Evolutionary conservation across 2,113 vertebrate species (phyloP).

Genomic region (Lamprologus speciosus): DNA sequence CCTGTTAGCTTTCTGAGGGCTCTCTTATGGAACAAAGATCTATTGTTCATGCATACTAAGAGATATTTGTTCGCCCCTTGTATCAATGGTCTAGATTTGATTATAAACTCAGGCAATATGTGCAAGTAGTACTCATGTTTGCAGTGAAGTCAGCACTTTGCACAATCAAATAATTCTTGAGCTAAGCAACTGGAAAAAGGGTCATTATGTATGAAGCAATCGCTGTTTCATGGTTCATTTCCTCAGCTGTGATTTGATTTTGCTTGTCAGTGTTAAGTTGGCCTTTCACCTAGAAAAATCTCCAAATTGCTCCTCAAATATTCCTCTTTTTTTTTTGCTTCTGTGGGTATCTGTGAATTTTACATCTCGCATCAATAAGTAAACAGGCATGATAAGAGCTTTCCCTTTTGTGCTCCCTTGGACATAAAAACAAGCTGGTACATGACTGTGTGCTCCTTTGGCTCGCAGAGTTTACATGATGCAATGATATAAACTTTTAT

Average conservation of each 20-base stretch:
- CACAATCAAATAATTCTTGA: constrained; percentile 70
- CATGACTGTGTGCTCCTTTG: not conserved
- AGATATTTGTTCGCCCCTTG: constrained; percentile 70
- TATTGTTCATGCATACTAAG: constrained; percentile 66
- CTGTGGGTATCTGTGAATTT: not conserved
- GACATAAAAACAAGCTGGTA: constrained; percentile 1
- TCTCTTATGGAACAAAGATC: constrained; percentile 59
- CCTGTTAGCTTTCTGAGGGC: constrained; percentile 52
- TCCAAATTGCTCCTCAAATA: constrained; percentile 26
- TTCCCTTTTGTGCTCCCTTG: not conserved
- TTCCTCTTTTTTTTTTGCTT: not conserved
- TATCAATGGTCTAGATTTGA: constrained; percentile 75
- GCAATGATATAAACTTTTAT: constrained; percentile 44
- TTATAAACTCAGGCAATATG: constrained; percentile 71
- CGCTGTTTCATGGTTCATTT: constrained; percentile 70
- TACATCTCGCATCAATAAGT: not conserved
- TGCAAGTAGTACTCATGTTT: constrained; percentile 72
- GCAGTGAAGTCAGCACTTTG: constrained; percentile 72
- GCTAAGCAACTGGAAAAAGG: constrained; percentile 60
- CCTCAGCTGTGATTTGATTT: constrained; percentile 74
- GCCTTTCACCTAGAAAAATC: constrained; percentile 50
- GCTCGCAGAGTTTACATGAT: not conserved
- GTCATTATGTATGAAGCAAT: constrained; percentile 67
- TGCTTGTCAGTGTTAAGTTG: constrained; percentile 65
- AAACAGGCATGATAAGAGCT: not conserved